Conservation (phyloP, 2,113 vertebrate species). For the Apteryx mantelli region DNA sequence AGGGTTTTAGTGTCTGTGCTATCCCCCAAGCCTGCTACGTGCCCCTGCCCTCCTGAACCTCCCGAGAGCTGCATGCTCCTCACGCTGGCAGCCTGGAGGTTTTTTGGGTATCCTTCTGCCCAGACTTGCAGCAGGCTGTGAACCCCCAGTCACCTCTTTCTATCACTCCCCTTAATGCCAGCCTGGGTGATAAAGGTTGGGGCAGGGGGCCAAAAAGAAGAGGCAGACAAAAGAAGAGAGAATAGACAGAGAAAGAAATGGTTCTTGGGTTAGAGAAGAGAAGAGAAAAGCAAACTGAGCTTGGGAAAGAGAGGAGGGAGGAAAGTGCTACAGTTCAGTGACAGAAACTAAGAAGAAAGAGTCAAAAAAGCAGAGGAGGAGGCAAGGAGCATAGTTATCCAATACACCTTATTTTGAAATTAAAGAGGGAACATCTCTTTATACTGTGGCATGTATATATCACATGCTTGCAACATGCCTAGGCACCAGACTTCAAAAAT, state of each 20-base stretch:
- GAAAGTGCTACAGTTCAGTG: too few species aligned
- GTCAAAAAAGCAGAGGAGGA: not conserved
- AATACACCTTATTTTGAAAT: not conserved
- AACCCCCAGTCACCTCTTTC: not conserved
- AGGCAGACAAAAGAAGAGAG: not conserved
- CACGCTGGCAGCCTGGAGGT: not conserved
- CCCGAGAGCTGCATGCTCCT: not conserved
- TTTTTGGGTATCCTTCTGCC: not conserved
- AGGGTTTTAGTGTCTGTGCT: not conserved
- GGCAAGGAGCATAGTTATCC: not conserved
- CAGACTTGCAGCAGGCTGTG: not conserved
- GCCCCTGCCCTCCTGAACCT: not conserved
- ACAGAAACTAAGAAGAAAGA: not conserved
- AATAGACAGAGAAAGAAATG: not conserved
- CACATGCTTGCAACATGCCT: not conserved
- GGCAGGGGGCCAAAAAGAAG: too few species aligned
- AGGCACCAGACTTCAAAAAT: not conserved
- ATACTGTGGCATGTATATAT: not conserved
- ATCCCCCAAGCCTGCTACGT: fast-evolving
- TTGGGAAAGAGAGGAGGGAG: not conserved
- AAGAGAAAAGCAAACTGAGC: too few species aligned
- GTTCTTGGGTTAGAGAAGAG: not conserved
- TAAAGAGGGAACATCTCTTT: not conserved
- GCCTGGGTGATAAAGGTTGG: not conserved
- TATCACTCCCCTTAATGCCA: too few species aligned